Evolutionary conservation across 2,888 invertebrate species (phyloP), one percentile per base, ranked within the genome.

Genomic region (Polymixis flavicincta): DNA sequence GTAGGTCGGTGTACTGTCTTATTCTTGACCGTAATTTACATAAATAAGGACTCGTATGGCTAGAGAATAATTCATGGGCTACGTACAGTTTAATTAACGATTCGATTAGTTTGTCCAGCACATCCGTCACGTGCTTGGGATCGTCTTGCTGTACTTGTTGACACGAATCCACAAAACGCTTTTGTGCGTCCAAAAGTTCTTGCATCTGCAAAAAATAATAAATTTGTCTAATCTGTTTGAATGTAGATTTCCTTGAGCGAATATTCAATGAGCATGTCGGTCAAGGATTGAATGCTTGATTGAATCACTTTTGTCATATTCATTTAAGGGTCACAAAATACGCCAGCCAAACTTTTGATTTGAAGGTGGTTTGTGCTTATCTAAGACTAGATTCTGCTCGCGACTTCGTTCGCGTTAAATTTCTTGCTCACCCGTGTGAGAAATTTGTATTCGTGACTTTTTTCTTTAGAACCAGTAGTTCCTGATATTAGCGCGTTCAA

Each of bases 71-170:
- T 80, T 69, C 78, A 85, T 69, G 71, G 50, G 61, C 25, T 83
- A 87, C 96, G 89, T 95, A 97, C 97, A 97, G 97, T 90, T 97
- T 97, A 78, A 97, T 97, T 64, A 97, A 95, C 25, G 97, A 97
- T 88, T 97, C 97, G 57, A 97, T 96, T 60, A 97, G 94, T 92
- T 97, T 97, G 84, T 97, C 97, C 70, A 98, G 92, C 50, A 97
- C 96, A 76, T 97, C 96, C 37, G 97, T 97, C 50, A 98, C 97
- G 87, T 97, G 97, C 37, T 96, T 96, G 0, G 97, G 97, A 87
- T 97, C 97, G 85, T 97, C 97, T 87, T 97, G 97, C 90, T 98
- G 98, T 61, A 97, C 97, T 48, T 97, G 93, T 85, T 97, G 97
- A 90, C 98, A 98, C 28, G 97, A 97, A 90, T 97, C 97, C 66